phyloP scores from a whole-genome alignment of 2,113 vertebrate genomes.

The Dendrocopos noguchii region DNA sequence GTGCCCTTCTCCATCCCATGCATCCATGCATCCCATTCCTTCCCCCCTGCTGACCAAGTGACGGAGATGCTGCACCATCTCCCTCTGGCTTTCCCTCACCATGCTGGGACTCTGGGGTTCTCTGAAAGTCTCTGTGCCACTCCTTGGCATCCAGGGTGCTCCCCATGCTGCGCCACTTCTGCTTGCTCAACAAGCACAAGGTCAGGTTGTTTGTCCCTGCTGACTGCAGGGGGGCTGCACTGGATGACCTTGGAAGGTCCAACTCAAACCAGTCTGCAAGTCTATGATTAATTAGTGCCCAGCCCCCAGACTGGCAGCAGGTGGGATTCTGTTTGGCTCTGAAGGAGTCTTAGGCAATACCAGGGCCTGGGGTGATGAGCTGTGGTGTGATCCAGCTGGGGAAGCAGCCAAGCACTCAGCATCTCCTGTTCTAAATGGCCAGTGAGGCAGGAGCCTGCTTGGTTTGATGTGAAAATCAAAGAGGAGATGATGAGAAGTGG shows the following conservation, averaged over 20 bases:
- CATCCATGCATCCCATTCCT: too few species aligned
- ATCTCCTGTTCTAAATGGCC: background rate
- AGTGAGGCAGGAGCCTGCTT: background rate
- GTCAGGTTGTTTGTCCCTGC: background rate
- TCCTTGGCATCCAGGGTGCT: background rate
- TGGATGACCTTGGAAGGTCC: background rate
- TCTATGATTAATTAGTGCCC: background rate
- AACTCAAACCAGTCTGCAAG: background rate
- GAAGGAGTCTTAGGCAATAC: background rate
- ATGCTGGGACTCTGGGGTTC: too few species aligned
- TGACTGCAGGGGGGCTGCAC: background rate
- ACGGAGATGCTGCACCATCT: too few species aligned
- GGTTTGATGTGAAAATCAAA: background rate
- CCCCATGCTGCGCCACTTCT: rapidly evolving
- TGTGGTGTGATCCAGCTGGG: background rate
- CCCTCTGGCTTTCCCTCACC: too few species aligned
- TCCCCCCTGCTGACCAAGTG: too few species aligned
- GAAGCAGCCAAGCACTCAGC: background rate
- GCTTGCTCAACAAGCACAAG: background rate
- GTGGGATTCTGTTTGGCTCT: background rate
- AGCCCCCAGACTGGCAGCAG: background rate
- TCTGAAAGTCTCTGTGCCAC: background rate
- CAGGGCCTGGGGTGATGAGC: background rate
- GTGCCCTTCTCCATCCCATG: too few species aligned
- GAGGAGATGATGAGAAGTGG: background rate